Evolutionary conservation across 2,113 vertebrate species (phyloP), one percentile per base, ranked within the genome.

Genomic region (Lonchura striata): DNA sequence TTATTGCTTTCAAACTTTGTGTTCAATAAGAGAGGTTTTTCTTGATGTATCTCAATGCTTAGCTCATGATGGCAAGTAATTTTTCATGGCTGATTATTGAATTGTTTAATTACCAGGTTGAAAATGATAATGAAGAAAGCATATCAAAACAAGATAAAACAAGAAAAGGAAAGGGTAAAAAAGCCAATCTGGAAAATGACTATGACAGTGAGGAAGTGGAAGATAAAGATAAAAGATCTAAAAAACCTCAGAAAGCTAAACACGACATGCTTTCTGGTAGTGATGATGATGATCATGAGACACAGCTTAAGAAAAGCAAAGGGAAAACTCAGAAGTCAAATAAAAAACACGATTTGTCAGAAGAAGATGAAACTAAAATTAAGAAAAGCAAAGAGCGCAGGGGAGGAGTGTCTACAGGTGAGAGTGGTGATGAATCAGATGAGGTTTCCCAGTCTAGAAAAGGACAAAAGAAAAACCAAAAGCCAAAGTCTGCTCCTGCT

Each of bases 101-200:
- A 57, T 87, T 90, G 27, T 60, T 88, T 94, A 66, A 89, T 96
- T 97, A 91, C 87, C 96, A 99, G 99, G 82, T 95, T 65, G 99
- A 99, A 92, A 95, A 98, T 87, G 95, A 98, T 76, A 98, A 98
- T 28, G 98, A 98, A 63, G 98, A 98, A 88, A 95, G 90, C 79
- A 86, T 88, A 42, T 98, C 98, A 60, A 99, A 98, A 96, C 98
- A 98, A 80, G 99, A 99, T 92, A 99, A 99, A 97, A 99, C 99
- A 97, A 99, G 98, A 89, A 99, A 99, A 97, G 97, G 96, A 65
- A 99, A 99, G 90, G 98, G 79, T 71, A 99, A 98, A 98, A 99
- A 98, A 86, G 89, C 93, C 70, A 98, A 90, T 92, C 97, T 97
- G 24, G 99, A 99, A 85, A 98, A 98, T 71, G 98, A 99, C 66